Percentiles rank a stretch among this genome's conserved stretches.
Evolutionary conservation across 2,113 vertebrate species (phyloP).

Genomic region (Erythrocercus mccallii): DNA sequence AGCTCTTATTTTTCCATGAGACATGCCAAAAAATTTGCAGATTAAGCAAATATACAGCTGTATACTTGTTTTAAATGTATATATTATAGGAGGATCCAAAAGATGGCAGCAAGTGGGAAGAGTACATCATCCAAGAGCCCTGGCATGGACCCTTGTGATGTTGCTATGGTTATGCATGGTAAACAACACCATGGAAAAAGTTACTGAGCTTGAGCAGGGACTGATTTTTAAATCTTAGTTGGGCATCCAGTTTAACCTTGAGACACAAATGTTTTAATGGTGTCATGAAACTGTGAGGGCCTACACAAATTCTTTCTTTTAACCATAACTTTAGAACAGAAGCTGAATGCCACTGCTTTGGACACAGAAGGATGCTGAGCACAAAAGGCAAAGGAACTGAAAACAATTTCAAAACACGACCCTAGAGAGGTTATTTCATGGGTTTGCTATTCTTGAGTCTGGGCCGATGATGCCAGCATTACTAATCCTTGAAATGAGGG

Average conservation of each 20-base stretch:
- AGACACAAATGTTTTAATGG: not conserved
- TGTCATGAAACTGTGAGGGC: not conserved
- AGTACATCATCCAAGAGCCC: not conserved
- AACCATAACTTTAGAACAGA: not conserved
- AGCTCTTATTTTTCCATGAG: not conserved
- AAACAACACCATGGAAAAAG: not conserved
- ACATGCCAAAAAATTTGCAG: not conserved
- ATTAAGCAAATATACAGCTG: not conserved
- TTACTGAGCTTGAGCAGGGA: not conserved
- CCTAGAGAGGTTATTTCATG: not conserved
- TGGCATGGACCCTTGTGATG: not conserved
- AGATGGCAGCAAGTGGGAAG: not conserved
- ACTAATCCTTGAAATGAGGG: conserved; percentile 27
- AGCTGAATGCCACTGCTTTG: not conserved
- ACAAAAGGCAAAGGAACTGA: not conserved
- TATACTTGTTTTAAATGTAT: not conserved
- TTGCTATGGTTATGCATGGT: not conserved
- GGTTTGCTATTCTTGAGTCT: not conserved
- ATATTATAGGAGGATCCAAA: not conserved
- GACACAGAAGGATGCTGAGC: not conserved
- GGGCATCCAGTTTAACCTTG: not conserved
- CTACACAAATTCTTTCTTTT: not conserved
- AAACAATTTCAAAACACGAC: not conserved
- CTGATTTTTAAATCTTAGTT: not conserved
- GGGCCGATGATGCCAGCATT: not conserved